Evolutionary conservation across 1,140 invertebrate genomes (phyloP).

Genomic region (Belonocnema kinseyi): DNA sequence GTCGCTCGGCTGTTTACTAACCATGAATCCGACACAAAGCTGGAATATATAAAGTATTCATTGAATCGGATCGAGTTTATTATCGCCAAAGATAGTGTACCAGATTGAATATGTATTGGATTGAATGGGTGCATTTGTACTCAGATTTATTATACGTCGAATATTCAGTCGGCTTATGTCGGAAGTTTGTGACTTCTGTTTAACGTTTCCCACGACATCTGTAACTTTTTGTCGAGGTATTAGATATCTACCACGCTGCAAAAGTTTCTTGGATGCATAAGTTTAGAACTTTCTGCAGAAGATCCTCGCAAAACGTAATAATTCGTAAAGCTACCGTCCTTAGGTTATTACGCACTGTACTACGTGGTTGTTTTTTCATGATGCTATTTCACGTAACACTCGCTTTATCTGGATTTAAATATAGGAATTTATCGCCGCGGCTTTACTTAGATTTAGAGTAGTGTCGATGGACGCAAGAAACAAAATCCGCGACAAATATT

Average conservation of each 20-base stretch:
- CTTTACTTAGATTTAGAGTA: neutral
- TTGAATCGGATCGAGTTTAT: neutral
- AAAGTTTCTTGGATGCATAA: neutral
- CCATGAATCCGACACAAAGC: neutral
- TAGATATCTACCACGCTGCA: neutral
- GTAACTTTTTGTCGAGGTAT: neutral
- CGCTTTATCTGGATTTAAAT: neutral
- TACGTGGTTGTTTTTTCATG: neutral
- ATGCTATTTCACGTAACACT: neutral
- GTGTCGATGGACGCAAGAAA: neutral
- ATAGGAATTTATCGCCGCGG: neutral
- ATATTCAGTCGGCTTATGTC: neutral
- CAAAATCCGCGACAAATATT: neutral
- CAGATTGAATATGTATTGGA: neutral
- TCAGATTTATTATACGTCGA: neutral
- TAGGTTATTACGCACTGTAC: constrained; percentile 2
- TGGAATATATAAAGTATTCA: neutral
- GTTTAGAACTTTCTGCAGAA: neutral
- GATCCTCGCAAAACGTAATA: constrained; percentile 7
- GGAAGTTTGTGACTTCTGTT: neutral
- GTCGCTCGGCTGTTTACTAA: no score
- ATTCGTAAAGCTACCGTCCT: neutral
- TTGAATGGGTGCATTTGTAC: neutral
- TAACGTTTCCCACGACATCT: neutral
- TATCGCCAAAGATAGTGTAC: neutral